phyloP scores from a whole-genome alignment of 30 jellyfish, hydroid and myxozoan genomes.

The Sanderia malayensis region DNA sequence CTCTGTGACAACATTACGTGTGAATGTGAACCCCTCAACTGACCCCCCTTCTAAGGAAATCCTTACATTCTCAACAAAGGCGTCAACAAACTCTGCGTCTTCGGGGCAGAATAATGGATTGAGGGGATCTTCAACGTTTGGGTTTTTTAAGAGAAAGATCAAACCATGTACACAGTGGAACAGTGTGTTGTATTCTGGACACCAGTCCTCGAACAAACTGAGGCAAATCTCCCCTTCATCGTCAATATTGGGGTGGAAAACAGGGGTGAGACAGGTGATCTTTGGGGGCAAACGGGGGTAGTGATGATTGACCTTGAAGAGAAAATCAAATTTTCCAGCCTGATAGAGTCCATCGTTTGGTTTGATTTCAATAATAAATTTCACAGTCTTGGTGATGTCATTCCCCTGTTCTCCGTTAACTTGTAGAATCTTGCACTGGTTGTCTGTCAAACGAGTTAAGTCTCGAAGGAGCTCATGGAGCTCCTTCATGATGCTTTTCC shows the following conservation, averaged over 20 bases:
- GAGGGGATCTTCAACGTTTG: conserved; percentile 89
- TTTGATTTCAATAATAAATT: conserved; percentile 37
- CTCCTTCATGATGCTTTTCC: conserved; percentile 21
- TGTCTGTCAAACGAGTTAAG: conserved; percentile 23
- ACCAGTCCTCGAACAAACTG: conserved; percentile 89
- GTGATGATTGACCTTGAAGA: conserved; percentile 49
- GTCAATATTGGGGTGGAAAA: conserved; percentile 94
- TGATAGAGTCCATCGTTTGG: conserved; percentile 83
- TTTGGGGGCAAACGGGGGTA: conserved; percentile 77
- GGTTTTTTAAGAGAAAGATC: conserved; percentile 70
- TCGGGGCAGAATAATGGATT: conserved; percentile 94
- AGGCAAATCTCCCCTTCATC: conserved; percentile 91
- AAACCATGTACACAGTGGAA: conserved; percentile 77
- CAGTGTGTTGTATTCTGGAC: conserved; percentile 46
- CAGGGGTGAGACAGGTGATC: conserved; percentile 58
- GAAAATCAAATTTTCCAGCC: conserved; percentile 69
- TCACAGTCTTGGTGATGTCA: not conserved
- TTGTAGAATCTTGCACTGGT: conserved; percentile 37
- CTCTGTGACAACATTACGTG: conserved; percentile 16
- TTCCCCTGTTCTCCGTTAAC: conserved; percentile 6
- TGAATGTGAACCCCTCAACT: conserved; percentile 70
- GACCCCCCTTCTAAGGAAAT: conserved; percentile 73
- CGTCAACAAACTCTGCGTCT: conserved; percentile 62
- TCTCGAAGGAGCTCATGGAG: conserved; percentile 39
- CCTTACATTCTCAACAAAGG: conserved; percentile 64